phyloP scores from a whole-genome alignment of 2,797 vertebrate species.

The Hapalemur alaotrensis region DNA sequence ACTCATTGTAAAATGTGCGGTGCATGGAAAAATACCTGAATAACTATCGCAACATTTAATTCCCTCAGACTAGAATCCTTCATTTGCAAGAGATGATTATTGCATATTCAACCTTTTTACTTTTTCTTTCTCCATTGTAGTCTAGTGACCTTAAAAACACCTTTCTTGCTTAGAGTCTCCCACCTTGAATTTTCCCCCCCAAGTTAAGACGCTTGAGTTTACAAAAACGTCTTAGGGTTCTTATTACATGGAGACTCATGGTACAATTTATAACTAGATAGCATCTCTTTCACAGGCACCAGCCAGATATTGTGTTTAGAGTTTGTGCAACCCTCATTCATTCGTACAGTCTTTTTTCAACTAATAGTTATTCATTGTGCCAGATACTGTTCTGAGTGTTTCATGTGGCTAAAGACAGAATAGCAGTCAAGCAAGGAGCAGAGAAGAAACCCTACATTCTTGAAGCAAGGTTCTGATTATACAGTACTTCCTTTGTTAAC shows the following conservation, averaged over 20 bases:
- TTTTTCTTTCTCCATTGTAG: conserved; percentile 1
- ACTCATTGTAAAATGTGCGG: not conserved
- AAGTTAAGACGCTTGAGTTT: not conserved
- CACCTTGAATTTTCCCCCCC: not conserved
- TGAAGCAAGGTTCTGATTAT: conserved; percentile 72
- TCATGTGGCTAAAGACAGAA: conserved; percentile 68
- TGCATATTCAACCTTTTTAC: not conserved
- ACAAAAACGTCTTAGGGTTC: not conserved
- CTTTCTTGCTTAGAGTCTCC: conserved; percentile 9
- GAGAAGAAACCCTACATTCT: conserved; percentile 63
- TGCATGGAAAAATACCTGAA: not conserved
- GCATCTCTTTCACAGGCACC: not conserved
- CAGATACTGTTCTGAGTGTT: conserved; percentile 53
- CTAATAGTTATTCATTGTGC: conserved; percentile 48
- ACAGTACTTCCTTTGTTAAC: conserved; percentile 71
- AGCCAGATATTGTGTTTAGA: conserved; percentile 28
- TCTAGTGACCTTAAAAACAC: conserved; percentile 31
- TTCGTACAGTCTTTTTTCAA: not conserved
- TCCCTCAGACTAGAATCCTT: conserved; percentile 10
- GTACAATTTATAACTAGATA: not conserved
- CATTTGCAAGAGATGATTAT: conserved; percentile 13
- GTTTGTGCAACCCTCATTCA: conserved; percentile 10
- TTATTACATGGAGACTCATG: not conserved
- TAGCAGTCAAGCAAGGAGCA: conserved; percentile 65
- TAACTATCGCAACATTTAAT: conserved; percentile 31